A percentile compares a stretch with the other conserved stretches of the same genome.
Evolutionary conservation across 2,888 invertebrate genomes (phyloP).

Genomic region (Stenichneumon culpator): DNA sequence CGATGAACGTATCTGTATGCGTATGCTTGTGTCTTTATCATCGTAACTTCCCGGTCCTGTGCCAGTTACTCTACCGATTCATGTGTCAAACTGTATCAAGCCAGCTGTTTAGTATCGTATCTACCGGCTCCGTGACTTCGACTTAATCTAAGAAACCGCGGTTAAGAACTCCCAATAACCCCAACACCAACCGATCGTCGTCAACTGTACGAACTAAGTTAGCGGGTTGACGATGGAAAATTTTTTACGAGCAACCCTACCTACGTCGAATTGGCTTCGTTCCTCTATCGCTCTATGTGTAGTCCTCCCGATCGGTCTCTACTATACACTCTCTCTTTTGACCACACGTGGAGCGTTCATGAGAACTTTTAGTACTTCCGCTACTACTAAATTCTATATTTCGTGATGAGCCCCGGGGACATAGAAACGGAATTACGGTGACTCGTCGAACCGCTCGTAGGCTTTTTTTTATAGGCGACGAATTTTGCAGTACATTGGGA

Average conservation of each 20-base stretch:
- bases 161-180: constrained; percentile 33
- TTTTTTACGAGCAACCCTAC: constrained; percentile 40
- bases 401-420: background rate
- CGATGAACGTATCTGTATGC: background rate
- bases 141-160: constrained; percentile 54
- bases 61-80: too few species aligned
- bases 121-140: constrained; percentile 37
- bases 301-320: background rate
- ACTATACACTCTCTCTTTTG: background rate
- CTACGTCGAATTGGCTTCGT: constrained; percentile 14
- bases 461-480: constrained; percentile 33
- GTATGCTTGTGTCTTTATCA: constrained; percentile 44
- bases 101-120: background rate
- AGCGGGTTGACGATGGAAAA: constrained; percentile 7
- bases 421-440: background rate
- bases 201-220: background rate
- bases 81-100: background rate
- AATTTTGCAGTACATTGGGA: constrained; percentile 5
- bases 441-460: background rate
- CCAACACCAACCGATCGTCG: background rate
- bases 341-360: background rate
- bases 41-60: constrained; percentile 16
- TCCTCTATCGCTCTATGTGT: background rate
- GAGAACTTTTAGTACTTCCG: constrained; percentile 33
- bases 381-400: constrained; percentile 28